Evolutionary conservation across 2,888 invertebrate genomes (phyloP).

Genomic region (Xestia rhomboidea): DNA sequence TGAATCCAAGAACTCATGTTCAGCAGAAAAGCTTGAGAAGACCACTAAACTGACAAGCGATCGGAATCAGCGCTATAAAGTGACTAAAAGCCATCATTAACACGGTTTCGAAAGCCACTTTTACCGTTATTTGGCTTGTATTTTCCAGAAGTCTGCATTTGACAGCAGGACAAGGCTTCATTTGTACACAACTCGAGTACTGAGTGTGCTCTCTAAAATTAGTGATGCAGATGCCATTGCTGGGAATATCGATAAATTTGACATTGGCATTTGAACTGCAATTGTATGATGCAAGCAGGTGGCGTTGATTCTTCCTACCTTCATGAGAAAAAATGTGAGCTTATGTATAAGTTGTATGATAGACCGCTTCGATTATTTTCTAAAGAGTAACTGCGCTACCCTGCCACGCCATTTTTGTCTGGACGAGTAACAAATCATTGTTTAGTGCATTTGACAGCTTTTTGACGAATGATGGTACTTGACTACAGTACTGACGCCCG

Average conservation of each 20-base stretch:
- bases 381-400: too few species aligned
- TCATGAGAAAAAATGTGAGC: background rate
- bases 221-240: slow-evolving; percentile 2
- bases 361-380: background rate
- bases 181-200: slow-evolving; percentile 21
- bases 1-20: background rate
- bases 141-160: slow-evolving; percentile 44
- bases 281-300: background rate
- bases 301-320: background rate
- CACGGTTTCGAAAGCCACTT: slow-evolving; percentile 4
- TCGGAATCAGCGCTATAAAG: background rate
- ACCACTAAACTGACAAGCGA: background rate
- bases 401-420: background rate
- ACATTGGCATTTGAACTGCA: background rate
- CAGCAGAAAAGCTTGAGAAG: background rate
- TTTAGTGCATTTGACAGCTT: slow-evolving; percentile 27
- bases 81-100: background rate
- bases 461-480: background rate
- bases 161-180: slow-evolving; percentile 46
- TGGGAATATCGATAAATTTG: slow-evolving; percentile 8
- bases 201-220: background rate
- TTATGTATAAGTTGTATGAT: background rate
- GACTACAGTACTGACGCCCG: background rate
- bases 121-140: slow-evolving; percentile 14
- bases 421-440: slow-evolving; percentile 30